phyloP scores from a whole-genome alignment of 2,888 invertebrate species.

The Archips crataeganus region DNA sequence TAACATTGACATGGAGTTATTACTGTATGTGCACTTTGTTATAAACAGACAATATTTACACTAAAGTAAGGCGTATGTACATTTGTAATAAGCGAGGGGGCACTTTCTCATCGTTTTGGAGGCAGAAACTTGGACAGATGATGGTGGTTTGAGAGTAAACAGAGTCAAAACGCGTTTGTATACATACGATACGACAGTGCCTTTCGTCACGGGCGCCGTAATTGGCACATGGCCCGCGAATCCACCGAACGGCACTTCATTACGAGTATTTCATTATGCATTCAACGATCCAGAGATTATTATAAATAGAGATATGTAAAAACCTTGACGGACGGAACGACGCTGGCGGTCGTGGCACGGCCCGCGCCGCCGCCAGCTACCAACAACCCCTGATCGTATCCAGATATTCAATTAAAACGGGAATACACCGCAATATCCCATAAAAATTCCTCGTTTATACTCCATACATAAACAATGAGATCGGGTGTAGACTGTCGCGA shows the following conservation, averaged over 20 bases:
- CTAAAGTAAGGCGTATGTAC: neutral
- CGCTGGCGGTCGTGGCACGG: constrained; percentile 63
- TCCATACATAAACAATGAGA: constrained; percentile 86
- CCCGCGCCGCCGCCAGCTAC: constrained; percentile 57
- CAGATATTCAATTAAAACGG: constrained; percentile 72
- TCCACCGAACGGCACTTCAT: constrained; percentile 79
- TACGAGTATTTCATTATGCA: constrained; percentile 84
- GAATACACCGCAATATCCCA: constrained; percentile 71
- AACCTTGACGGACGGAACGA: constrained; percentile 73
- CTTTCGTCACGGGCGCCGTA: constrained; percentile 77
- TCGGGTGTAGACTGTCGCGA: constrained; percentile 83
- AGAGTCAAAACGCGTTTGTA: constrained; percentile 36
- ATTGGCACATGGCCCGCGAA: constrained; percentile 85
- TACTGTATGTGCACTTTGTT: constrained; percentile 14
- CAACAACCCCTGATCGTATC: constrained; percentile 57
- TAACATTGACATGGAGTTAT: neutral
- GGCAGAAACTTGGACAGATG: constrained; percentile 27
- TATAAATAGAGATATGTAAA: constrained; percentile 81
- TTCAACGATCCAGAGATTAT: constrained; percentile 80
- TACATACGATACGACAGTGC: constrained; percentile 53
- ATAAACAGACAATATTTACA: constrained; percentile 11
- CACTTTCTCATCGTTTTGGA: constrained; percentile 10
- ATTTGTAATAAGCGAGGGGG: constrained; percentile 8
- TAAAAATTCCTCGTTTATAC: constrained; percentile 82
- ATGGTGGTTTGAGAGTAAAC: constrained; percentile 34